A percentile compares a stretch with the other conserved stretches of the same genome.
phyloP scores from a whole-genome alignment of 1,140 invertebrate species.

The Palaemon carinicauda region DNA sequence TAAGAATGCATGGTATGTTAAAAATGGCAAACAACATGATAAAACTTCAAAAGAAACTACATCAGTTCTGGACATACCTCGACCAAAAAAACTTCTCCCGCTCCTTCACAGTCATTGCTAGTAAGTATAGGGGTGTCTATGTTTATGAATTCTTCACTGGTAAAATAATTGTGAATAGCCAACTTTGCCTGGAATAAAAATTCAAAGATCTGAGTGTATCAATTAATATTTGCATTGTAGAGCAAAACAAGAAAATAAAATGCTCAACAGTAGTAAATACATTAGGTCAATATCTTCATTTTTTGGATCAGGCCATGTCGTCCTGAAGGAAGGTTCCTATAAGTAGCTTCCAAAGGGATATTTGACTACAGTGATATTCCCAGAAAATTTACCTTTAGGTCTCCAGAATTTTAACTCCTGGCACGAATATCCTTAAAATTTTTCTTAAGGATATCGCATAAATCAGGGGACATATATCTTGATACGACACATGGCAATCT shows the following conservation, averaged over 20 bases:
- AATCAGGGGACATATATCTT: no score
- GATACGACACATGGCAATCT: no score
- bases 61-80: constrained; percentile 47
- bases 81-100: constrained; percentile 85
- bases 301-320: no score
- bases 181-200: constrained; percentile 72
- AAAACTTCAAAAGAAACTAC: background rate
- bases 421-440: no score
- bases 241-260: background rate
- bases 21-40: background rate
- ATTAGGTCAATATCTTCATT: no score
- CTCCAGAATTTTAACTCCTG: no score
- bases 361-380: no score
- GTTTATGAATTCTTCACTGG: constrained; percentile 77
- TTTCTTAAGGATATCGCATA: no score
- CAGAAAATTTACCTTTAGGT: no score
- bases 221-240: constrained; percentile 69
- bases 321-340: no score
- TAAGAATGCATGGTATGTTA: background rate
- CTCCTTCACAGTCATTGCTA: constrained; percentile 99
- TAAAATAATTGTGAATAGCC: constrained; percentile 78
- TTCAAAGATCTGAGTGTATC: constrained; percentile 68
- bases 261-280: no score
- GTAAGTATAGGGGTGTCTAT: constrained; percentile 95
- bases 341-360: no score